A percentile compares a stretch with the other conserved stretches of the same genome.
Conservation (phyloP, 2,113 vertebrate genomes). For the Aramus guarauna region DNA sequence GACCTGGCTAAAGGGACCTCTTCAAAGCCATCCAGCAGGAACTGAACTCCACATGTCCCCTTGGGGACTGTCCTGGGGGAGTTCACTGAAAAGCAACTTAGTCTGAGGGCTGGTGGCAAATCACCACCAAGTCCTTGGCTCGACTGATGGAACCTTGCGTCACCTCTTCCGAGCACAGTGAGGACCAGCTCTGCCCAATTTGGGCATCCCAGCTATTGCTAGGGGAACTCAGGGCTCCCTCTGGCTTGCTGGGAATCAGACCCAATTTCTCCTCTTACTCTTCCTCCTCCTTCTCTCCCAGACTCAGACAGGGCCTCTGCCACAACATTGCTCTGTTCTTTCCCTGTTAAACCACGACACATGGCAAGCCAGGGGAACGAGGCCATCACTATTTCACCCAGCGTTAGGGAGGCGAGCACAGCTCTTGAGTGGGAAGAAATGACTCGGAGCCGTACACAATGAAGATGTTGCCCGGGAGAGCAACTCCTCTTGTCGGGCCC, state of each 20-base stretch:
- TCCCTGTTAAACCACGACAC: no score
- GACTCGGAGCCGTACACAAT: background rate
- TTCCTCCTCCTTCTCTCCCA: background rate
- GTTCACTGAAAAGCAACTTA: background rate
- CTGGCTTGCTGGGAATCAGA: background rate
- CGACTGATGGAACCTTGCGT: background rate
- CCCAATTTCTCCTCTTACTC: background rate
- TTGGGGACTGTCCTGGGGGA: background rate
- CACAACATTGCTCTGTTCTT: rapidly evolving
- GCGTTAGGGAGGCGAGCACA: rapidly evolving
- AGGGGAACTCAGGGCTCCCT: background rate
- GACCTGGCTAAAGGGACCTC: background rate
- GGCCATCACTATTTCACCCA: background rate
- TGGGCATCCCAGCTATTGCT: rapidly evolving
- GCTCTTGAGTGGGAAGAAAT: background rate
- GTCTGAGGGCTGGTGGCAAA: background rate
- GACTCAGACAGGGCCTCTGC: background rate
- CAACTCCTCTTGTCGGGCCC: background rate
- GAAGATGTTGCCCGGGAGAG: conserved; percentile 22
- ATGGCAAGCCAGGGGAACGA: no score
- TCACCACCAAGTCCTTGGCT: rapidly evolving
- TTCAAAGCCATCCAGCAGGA: background rate
- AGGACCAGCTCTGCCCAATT: background rate
- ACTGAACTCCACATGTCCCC: background rate
- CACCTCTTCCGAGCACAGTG: background rate